Base-by-base conservation (phyloP, 2,888 invertebrate genomes). In the Megaustenia siamemsis region DNA sequence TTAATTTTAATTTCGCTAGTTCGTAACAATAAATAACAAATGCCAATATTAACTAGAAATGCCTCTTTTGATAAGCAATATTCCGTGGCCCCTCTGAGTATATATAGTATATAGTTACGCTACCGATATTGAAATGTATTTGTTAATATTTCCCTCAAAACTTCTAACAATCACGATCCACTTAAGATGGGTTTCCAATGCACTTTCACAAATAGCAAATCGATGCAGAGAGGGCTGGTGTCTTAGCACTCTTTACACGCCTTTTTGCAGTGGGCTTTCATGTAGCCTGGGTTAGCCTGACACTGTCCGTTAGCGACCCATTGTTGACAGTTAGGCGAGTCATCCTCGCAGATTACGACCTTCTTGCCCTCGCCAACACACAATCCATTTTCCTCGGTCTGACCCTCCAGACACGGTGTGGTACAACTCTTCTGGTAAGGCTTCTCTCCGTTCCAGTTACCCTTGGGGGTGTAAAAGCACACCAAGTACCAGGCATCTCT, bases 401-500 rank as follows among this genome's bases (percentile, higher is more conserved):
- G 82, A 8, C 83, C 86, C 35, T 82, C 73, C 18, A 60, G 32
- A 43, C 87, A 87, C 38, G 38, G 60, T 8, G 75, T 69, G 5
- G 76, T 43, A 8, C 79, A 40, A 0, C 82, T 68, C 28, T 71
- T 76, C 71, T 76, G 38, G 69, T 80, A 87, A 1, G 87, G 86
- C 45, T 79, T 83, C 66, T 86, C 68, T 8, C 86, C 84, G 45
- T 69, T 79, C 86, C 66, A 79, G 84, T 87, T 87, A 24, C 87
- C 87, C 56, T 80, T 84, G n/a, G 87, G 86, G 24, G 84, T 84
- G 79, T 86, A 87, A 56, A 82, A 83, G 49, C 87, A 87, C 1
- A 87, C 87, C 6, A 87, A 45, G 75, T 80, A 87, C 87, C 87
- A 87, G 45, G 87, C 86, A 6, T 86, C 83, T 35, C 21, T 53